phyloP scores from a whole-genome alignment of 2,888 invertebrate species.

The Erebia epiphron region DNA sequence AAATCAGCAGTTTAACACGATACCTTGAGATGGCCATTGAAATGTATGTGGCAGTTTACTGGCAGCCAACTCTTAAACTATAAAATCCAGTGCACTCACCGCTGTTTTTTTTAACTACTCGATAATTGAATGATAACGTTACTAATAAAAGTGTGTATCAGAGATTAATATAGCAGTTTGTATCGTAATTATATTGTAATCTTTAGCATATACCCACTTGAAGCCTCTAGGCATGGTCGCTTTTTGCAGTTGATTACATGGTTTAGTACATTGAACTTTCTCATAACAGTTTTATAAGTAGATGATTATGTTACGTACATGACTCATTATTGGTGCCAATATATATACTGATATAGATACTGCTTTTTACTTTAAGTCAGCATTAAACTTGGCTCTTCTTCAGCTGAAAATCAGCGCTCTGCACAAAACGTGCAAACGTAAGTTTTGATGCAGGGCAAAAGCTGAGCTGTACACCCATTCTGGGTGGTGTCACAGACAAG shows the following conservation, averaged over 20 bases:
- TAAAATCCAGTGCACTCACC: neutral
- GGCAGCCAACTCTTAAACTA: conserved; percentile 1
- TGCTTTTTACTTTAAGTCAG: no score
- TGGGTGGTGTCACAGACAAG: no score
- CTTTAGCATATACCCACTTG: conserved; percentile 19
- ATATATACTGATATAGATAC: no score
- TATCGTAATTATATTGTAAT: conserved; percentile 29
- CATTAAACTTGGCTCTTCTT: no score
- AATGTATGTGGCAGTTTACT: neutral
- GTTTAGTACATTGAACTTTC: conserved; percentile 12
- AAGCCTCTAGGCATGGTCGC: conserved; percentile 14
- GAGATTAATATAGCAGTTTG: conserved; percentile 29
- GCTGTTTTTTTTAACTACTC: neutral
- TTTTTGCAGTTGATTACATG: conserved; percentile 13
- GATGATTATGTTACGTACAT: neutral
- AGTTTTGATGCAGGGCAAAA: no score
- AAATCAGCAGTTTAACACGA: no score
- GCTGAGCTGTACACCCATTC: no score
- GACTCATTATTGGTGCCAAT: no score
- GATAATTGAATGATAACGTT: conserved; percentile 31
- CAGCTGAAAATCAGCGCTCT: no score
- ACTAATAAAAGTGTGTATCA: conserved; percentile 17
- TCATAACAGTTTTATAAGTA: neutral
- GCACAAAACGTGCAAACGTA: no score
- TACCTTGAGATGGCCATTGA: no score